Percentiles rank a stretch among this genome's conserved stretches.
phyloP scores from a whole-genome alignment of 92 coral and sea anemone species.

The Blastomussa wellsi region DNA sequence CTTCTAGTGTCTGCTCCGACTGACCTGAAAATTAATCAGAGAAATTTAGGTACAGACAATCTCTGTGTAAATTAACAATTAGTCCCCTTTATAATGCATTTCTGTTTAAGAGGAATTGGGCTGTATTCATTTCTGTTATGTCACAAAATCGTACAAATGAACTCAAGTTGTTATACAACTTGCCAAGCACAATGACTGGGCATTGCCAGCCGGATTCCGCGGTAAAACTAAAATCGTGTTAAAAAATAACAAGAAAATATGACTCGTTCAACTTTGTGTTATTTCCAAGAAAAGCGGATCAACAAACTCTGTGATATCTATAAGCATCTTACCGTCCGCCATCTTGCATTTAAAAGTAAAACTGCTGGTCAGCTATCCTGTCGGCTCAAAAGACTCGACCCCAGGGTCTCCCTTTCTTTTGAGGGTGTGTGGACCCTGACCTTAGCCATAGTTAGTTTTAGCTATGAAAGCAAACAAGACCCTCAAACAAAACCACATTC shows the following conservation, averaged over 20 bases:
- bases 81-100: neutral
- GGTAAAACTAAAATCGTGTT: neutral
- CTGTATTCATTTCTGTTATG: neutral
- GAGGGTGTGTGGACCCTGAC: too few species aligned
- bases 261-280: neutral
- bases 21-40: slow-evolving; percentile 10
- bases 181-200: neutral
- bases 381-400: slow-evolving; percentile 22
- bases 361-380: slow-evolving; percentile 9
- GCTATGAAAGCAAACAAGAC: too few species aligned
- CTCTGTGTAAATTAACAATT: neutral
- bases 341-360: slow-evolving; percentile 16
- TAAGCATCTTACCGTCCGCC: slow-evolving; percentile 33
- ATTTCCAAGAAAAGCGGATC: neutral
- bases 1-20: slow-evolving; percentile 29
- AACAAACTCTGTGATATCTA: too few species aligned
- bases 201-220: neutral
- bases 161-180: neutral
- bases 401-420: too few species aligned
- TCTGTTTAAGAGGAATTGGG: neutral
- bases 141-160: neutral
- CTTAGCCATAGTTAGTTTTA: too few species aligned
- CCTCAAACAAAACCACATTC: too few species aligned
- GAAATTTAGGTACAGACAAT: neutral
- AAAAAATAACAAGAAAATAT: neutral